Evolutionary conservation across 2,797 vertebrate species (phyloP), one percentile per base, ranked within the genome.

Genomic region (Rhinella marina): DNA sequence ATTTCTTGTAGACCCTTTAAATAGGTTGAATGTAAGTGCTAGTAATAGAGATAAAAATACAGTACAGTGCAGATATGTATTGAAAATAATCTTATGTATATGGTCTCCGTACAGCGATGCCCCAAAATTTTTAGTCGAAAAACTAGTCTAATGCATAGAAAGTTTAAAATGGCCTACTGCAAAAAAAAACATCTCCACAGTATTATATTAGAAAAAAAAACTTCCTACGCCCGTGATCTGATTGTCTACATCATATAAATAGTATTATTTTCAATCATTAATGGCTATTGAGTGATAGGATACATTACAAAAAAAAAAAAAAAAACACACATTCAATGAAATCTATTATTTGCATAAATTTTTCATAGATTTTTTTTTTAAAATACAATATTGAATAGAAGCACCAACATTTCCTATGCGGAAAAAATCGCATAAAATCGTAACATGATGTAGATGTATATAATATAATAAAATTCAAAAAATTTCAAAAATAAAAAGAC

Each of bases 291-390:
- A 84, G 75, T 80, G 76, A 81, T 72, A 75, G 41, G 81, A 57
- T 8, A 62, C 52, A n/a, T 50, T 41, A 41, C 41, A 81, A 66
- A 81, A 64, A 81, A 81, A 78, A 14, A 68, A 80, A 59, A 61
- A 80, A 80, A 78, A 5, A 73, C 62, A 52, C 73, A 89, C 88
- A 86, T 86, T 89, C 88, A 82, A 77, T 88, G 57, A 76, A 88
- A 88, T 85, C 56, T 50, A 82, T 78, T 59, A 86, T 82, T 89
- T 89, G 88, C 88, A 89, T 89, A 89, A 82, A 84, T 83, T 70
- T 27, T 61, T 59, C 16, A 27, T 79, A n/a, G 1, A n/a, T 64
- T 11, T 25, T 11, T 64, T 56, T 66, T 56, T 84, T 75, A 52
- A 52, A 52, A n/a, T 86, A 88, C 88, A 89, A 86, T 79, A 83